These are phyloP conservation scores for Pteromalus puparum DNA, from an alignment of 1,140 invertebrate genomes.

Conservation along the genomic window DNA sequence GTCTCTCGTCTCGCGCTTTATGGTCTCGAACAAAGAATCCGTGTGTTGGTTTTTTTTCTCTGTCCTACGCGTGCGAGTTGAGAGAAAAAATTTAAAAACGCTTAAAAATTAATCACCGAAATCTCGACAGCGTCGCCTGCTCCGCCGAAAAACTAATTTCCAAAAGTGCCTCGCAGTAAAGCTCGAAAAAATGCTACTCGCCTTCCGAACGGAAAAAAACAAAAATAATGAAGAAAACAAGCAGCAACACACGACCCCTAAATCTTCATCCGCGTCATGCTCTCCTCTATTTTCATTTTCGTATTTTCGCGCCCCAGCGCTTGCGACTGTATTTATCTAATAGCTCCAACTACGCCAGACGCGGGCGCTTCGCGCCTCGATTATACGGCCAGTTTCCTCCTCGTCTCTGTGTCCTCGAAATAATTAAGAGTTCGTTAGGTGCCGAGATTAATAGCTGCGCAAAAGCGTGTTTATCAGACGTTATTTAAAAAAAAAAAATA, in stretches of 20 bases:
- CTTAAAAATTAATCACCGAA: not conserved
- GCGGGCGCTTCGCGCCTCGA: constrained; percentile 70
- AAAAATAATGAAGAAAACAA: not conserved
- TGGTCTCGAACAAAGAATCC: not conserved
- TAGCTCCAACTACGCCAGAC: constrained; percentile 58
- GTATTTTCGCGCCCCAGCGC: constrained; percentile 54
- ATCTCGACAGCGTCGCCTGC: not conserved
- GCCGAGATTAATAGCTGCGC: constrained; percentile 63
- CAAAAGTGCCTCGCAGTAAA: constrained; percentile 3
- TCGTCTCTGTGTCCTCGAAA: constrained; percentile 69
- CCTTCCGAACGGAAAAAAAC: not conserved
- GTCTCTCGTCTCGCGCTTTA: not conserved
- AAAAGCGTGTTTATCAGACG: constrained; percentile 26
- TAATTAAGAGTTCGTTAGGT: constrained; percentile 75
- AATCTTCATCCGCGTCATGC: not conserved
- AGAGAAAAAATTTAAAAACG: not conserved
- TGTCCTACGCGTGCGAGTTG: not conserved
- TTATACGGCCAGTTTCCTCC: constrained; percentile 73
- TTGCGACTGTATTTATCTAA: constrained; percentile 65
- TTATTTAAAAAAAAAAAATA: not conserved
- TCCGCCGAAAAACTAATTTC: not conserved
- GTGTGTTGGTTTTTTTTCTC: not conserved
- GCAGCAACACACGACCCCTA: not conserved
- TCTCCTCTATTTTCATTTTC: constrained; percentile 57
- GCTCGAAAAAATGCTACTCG: not conserved